phyloP scores from a whole-genome alignment of 2,113 vertebrate genomes.

The Eidolon helvum region DNA sequence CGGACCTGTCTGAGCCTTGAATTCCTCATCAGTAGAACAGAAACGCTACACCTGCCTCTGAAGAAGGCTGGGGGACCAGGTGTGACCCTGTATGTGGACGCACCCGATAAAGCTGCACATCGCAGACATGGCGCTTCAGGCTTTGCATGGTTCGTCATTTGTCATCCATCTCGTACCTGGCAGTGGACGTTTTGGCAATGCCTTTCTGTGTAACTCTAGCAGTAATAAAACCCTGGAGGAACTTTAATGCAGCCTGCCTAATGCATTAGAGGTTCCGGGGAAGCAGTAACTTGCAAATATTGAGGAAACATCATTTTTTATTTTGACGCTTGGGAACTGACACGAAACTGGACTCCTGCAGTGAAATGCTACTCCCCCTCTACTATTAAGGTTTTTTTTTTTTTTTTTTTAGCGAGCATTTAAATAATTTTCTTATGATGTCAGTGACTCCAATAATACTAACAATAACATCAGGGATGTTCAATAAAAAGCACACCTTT shows the following conservation, averaged over 20 bases:
- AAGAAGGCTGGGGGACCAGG: rapidly evolving
- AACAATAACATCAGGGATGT: slow-evolving; percentile 71
- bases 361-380: slow-evolving; percentile 24
- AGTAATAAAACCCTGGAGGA: slow-evolving; percentile 67
- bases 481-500: slow-evolving; percentile 80
- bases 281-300: slow-evolving; percentile 62
- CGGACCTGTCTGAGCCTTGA: background rate
- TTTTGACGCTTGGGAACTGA: slow-evolving; percentile 62
- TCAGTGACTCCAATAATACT: slow-evolving; percentile 74
- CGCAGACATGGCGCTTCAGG: rapidly evolving
- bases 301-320: slow-evolving; percentile 74
- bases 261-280: slow-evolving; percentile 62
- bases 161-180: background rate
- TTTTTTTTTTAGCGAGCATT: slow-evolving; percentile 68
- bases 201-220: slow-evolving; percentile 55
- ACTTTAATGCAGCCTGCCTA: slow-evolving; percentile 66
- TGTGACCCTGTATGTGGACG: rapidly evolving
- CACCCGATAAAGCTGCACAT: rapidly evolving
- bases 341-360: slow-evolving; percentile 42
- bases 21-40: background rate
- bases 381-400: background rate
- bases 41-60: background rate
- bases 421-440: slow-evolving; percentile 78
- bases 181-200: slow-evolving; percentile 23
- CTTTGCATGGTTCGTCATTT: background rate